These are phyloP conservation scores for Parazoanthus swiftii DNA, from an alignment of 92 coral and sea anemone species.

Conservation along the genomic window DNA sequence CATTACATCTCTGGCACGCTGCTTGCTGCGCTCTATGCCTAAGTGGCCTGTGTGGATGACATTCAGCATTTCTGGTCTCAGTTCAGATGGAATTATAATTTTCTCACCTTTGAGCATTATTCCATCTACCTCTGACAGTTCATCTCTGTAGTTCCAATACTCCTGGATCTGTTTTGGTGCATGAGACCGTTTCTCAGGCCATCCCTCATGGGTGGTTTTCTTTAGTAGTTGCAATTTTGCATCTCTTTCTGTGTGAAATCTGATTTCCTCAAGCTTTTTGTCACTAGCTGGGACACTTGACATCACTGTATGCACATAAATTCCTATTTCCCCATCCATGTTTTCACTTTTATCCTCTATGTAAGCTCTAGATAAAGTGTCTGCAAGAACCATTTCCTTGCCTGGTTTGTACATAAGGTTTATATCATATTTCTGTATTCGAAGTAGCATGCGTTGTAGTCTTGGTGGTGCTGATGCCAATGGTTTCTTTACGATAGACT, in stretches of 20 bases:
- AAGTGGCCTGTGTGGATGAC: slow-evolving; percentile 63
- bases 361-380: no score
- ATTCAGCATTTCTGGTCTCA: slow-evolving; percentile 62
- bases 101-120: slow-evolving; percentile 58
- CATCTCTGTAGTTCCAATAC: slow-evolving; percentile 68
- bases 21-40: slow-evolving; percentile 66
- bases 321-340: no score
- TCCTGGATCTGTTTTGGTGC: slow-evolving; percentile 48
- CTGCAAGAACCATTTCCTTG: no score
- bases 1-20: slow-evolving; percentile 61
- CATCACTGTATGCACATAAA: no score
- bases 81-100: slow-evolving; percentile 51
- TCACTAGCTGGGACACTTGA: no score
- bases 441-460: slow-evolving; percentile 63
- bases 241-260: no score
- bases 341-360: no score
- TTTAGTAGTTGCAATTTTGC: slow-evolving; percentile 39
- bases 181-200: slow-evolving; percentile 61
- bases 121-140: slow-evolving; percentile 65
- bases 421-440: slow-evolving; percentile 55
- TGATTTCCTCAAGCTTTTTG: no score
- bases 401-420: slow-evolving; percentile 56
- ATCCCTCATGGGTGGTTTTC: slow-evolving; percentile 49
- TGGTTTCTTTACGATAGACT: slow-evolving; percentile 54
- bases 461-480: slow-evolving; percentile 57